phyloP scores from a whole-genome alignment of 23 tunicate species.

The Halocynthia roretzi region DNA sequence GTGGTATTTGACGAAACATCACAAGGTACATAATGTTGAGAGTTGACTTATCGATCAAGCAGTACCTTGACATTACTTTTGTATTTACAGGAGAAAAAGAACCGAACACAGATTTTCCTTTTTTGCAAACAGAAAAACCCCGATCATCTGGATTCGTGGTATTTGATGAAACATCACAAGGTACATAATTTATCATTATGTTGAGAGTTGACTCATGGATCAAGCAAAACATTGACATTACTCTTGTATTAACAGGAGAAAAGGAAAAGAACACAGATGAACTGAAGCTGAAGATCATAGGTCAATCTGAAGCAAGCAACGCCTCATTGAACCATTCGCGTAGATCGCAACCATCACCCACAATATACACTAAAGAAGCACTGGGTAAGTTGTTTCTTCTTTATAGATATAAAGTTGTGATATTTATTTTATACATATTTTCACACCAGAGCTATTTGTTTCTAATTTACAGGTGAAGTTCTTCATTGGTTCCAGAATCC shows the following conservation, averaged over 20 bases:
- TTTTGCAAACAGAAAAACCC: too few species aligned
- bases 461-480: not conserved
- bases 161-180: not conserved
- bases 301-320: not conserved
- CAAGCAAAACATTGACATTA: too few species aligned
- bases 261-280: not conserved
- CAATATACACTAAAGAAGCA: slow-evolving; percentile 19
- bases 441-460: not conserved
- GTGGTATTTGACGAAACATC: slow-evolving; percentile 1
- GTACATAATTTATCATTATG: too few species aligned
- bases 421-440: not conserved
- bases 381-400: not conserved
- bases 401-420: not conserved
- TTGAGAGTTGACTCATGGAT: too few species aligned
- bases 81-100: too few species aligned
- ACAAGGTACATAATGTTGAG: not conserved
- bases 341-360: slow-evolving; percentile 25
- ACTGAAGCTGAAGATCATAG: not conserved
- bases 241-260: too few species aligned
- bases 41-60: too few species aligned
- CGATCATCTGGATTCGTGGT: not conserved
- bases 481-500: slow-evolving; percentile 10
- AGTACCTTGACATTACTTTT: too few species aligned
- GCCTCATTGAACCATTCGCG: slow-evolving; percentile 12
- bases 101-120: not conserved